These are phyloP conservation scores for Pteropus rufus DNA, from an alignment of 2,797 vertebrate species.

Conservation along the genomic window DNA sequence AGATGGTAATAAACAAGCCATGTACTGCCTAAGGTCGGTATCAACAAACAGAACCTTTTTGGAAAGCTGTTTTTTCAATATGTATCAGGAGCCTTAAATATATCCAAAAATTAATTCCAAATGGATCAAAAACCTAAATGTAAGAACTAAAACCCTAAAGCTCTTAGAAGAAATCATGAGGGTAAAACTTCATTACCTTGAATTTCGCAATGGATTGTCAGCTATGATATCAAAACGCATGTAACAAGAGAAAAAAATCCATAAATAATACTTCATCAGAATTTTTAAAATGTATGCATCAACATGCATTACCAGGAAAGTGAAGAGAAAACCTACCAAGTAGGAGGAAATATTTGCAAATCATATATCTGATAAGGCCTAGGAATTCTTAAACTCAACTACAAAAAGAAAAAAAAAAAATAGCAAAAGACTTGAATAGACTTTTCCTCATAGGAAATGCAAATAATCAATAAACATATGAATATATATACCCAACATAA, in stretches of 20 bases:
- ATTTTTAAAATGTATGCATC: neutral
- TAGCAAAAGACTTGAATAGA: neutral
- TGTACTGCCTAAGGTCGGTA: neutral
- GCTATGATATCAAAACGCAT: neutral
- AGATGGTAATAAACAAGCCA: neutral
- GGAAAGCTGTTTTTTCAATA: neutral
- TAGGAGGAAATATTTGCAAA: neutral
- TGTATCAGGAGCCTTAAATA: neutral
- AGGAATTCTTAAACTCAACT: neutral
- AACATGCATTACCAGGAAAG: neutral
- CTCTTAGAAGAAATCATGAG: neutral
- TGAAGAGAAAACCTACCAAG: neutral
- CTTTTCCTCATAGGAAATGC: neutral
- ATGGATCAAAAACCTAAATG: neutral
- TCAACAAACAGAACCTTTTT: neutral
- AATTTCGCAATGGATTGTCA: neutral
- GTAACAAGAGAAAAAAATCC: neutral
- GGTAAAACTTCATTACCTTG: neutral
- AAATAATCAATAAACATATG: neutral
- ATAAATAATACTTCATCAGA: neutral
- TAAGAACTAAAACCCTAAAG: neutral
- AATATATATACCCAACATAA: neutral
- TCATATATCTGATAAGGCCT: neutral
- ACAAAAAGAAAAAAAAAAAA: neutral
- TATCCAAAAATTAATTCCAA: neutral